phyloP scores from a whole-genome alignment of 2,888 invertebrate species.

The Xanthia icteritia region DNA sequence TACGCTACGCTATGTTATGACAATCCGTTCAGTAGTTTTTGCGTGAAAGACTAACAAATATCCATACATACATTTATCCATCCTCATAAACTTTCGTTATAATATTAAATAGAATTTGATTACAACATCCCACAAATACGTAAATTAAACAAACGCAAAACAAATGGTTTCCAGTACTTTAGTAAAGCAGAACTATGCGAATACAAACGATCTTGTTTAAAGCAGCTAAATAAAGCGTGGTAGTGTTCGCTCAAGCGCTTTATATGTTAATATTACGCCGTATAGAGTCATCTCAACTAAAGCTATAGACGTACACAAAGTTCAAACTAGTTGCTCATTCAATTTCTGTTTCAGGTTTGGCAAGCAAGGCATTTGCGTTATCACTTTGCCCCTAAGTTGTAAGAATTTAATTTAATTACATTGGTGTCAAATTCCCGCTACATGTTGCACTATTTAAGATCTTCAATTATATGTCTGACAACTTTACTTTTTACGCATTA shows the following conservation, averaged over 20 bases:
- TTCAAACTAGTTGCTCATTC: constrained; percentile 54
- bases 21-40: too few relatives aligned
- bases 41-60: too few relatives aligned
- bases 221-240: constrained; percentile 49
- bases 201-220: constrained; percentile 58
- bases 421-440: background rate
- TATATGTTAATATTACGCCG: constrained; percentile 55
- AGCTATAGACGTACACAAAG: constrained; percentile 31
- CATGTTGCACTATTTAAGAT: background rate
- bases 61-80: too few relatives aligned
- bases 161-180: constrained; percentile 30
- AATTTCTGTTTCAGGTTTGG: constrained; percentile 51
- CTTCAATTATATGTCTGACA: background rate
- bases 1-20: too few relatives aligned
- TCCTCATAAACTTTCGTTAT: too few relatives aligned
- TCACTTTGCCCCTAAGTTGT: constrained; percentile 23
- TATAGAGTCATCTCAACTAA: constrained; percentile 41
- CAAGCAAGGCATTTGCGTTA: constrained; percentile 45
- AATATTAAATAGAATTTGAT: background rate
- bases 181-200: constrained; percentile 42
- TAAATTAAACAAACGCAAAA: constrained; percentile 10
- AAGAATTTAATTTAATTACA: background rate
- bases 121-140: background rate
- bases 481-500: background rate
- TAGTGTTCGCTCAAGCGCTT: constrained; percentile 41